Evolutionary conservation across 2,113 vertebrate genomes (phyloP), one percentile per base, ranked within the genome.

Genomic region (Spea bombifrons): DNA sequence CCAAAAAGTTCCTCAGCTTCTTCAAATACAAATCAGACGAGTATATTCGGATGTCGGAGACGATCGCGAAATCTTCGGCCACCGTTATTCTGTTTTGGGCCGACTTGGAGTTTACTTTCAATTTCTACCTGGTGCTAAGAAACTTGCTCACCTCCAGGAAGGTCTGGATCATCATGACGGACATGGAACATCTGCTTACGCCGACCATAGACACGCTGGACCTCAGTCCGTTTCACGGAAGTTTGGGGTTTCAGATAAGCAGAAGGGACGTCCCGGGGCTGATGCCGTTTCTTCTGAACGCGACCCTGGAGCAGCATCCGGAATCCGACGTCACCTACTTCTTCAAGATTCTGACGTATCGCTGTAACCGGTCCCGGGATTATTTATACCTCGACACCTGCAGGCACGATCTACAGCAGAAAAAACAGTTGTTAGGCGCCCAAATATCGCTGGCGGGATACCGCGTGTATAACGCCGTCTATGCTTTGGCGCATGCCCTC

Each of bases 21-120:
- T 30, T 47, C 3, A 64, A 49, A 17, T 75, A 66, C 47, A 2
- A 4, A 59, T 5, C 0, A 9, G 1, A 10, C 43, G 63, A 75
- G 8, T 7, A 15, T 50, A 43, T 13, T 13, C 61, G 61, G 43
- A 15, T 75, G 0, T 3, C 17, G 59, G 30, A 66, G 15, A 55
- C 50, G 3, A 75, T 75, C 45, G 43, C 59, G 7, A 12, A 15
- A 8, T 75, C 59, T 61, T 53, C 73, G 43, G 73, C 73, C 5
- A 75, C 16, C 48, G 9, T 66, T 52, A 53, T 75, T 44, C 10
- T 75, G 2, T 75, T 66, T 16, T 75, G 73, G 73, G 47, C 63
- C 44, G 63, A 75, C 63, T 16, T 75, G 73, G 73, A 75, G 63
- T 75, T 75, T 63, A 66, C 73, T 3, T 13, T 13, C 43, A 53